Evolutionary conservation across 2,797 vertebrate genomes (phyloP).

Genomic region (Lepus townsendii): DNA sequence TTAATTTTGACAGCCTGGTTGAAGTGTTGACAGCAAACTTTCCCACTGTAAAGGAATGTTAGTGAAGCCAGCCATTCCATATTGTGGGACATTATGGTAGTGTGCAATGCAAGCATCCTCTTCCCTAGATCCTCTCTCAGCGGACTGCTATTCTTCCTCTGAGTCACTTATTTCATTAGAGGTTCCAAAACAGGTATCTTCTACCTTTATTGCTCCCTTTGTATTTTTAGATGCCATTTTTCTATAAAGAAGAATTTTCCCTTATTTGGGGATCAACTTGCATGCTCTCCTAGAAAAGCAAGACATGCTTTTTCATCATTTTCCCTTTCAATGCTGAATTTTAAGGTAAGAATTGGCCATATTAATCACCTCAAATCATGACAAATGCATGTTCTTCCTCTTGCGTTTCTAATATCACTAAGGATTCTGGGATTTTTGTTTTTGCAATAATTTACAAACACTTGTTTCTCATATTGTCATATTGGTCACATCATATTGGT

Average conservation of each 20-base stretch:
- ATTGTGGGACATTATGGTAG: not conserved
- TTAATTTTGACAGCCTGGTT: not conserved
- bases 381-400: not conserved
- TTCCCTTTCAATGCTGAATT: not conserved
- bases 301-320: not conserved
- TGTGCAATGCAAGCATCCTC: not conserved
- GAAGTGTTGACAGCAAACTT: not conserved
- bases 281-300: not conserved
- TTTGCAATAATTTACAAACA: not conserved
- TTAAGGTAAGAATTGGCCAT: not conserved
- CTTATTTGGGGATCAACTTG: not conserved
- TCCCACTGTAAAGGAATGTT: not conserved
- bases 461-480: not conserved
- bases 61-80: not conserved
- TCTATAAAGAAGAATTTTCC: not conserved
- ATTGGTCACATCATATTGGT: too few relatives aligned
- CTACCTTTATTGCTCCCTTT: not conserved
- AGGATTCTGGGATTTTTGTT: not conserved
- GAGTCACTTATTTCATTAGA: not conserved
- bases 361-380: not conserved
- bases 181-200: not conserved
- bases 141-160: not conserved
- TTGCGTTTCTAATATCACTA: not conserved
- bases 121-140: not conserved
- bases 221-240: not conserved